Base-by-base conservation (phyloP, 2,888 invertebrate species). In the Carcina quercana region DNA sequence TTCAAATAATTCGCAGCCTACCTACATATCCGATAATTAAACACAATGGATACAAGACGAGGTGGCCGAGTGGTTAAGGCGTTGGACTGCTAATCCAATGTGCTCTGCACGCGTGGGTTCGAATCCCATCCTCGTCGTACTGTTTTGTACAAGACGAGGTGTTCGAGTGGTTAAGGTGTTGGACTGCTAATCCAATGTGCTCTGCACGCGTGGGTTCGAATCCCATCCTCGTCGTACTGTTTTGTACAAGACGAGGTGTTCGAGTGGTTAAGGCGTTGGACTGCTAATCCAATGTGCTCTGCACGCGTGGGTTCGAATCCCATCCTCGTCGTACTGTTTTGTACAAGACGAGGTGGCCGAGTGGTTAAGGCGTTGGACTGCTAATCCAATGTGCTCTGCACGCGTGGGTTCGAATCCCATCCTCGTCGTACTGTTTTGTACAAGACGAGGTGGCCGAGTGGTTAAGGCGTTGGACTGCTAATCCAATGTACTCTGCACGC, bases 271-370 rank as follows among this genome's bases (percentile, higher is more conserved):
- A 70, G 70, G 69, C 69, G 70, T 67, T 71, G 70, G 70, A 71
- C 69, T 71, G 70, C 70, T 71, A 71, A 71, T 71, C 70, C 69
- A 68, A 67, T 71, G 70, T 65, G 69, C 89, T 91, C 89, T 91
- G 89, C 90, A 89, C 90, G 90, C 90, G 90, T 90, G 90, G 90
- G 90, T 91, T 89, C 89, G 89, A 89, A 90, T 91, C 90, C 89
- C 90, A 89, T 90, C 90, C 89, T 89, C 89, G 89, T 89, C 89
- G 89, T 54, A 13, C 7, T 10, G 11, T 15, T n/a, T 22, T 22
- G n/a, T n/a, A n/a, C n/a, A n/a, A n/a, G 90, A 90, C 90, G 90
- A 90, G 90, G 90, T 90, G 90, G 89, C 91, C 91, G 91, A 91
- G 91, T 89, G 91, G 90, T 90, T 91, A 90, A 90, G 90, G 90